Conservation (phyloP, 2,888 invertebrate species). For the Cyclophora punctaria region DNA sequence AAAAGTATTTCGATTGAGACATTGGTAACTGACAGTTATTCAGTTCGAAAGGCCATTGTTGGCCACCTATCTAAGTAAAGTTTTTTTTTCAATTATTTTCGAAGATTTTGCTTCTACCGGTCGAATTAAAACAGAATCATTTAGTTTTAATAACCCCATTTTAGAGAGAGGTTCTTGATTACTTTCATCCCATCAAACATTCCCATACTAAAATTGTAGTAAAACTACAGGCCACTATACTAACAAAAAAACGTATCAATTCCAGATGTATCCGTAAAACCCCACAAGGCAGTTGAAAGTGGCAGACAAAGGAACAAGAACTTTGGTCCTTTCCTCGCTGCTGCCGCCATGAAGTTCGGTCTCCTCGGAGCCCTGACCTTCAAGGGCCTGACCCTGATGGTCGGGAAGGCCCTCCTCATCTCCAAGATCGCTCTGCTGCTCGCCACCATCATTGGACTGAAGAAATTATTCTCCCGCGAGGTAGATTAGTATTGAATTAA, state of each 20-base stretch:
- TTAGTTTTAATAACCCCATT: too few relatives aligned
- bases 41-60: too few relatives aligned
- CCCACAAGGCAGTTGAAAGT: constrained; percentile 73
- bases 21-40: too few relatives aligned
- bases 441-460: constrained; percentile 32
- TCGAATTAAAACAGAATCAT: too few relatives aligned
- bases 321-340: constrained; percentile 82
- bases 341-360: constrained; percentile 87
- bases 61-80: too few relatives aligned
- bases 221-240: too few relatives aligned
- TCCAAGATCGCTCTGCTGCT: neutral
- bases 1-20: too few relatives aligned
- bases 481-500: constrained; percentile 43
- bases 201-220: too few relatives aligned
- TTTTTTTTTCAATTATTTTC: too few relatives aligned
- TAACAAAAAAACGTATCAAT: constrained; percentile 15
- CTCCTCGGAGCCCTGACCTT: constrained; percentile 86
- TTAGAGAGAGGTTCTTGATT: too few relatives aligned
- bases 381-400: constrained; percentile 86
- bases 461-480: constrained; percentile 86
- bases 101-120: too few relatives aligned
- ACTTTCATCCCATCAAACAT: too few relatives aligned
- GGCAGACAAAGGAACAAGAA: constrained; percentile 84
- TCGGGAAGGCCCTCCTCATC: constrained; percentile 75
- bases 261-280: constrained; percentile 80